Evolutionary conservation across 2,113 vertebrate species (phyloP).

Genomic region (Misgurnus mizolepis): DNA sequence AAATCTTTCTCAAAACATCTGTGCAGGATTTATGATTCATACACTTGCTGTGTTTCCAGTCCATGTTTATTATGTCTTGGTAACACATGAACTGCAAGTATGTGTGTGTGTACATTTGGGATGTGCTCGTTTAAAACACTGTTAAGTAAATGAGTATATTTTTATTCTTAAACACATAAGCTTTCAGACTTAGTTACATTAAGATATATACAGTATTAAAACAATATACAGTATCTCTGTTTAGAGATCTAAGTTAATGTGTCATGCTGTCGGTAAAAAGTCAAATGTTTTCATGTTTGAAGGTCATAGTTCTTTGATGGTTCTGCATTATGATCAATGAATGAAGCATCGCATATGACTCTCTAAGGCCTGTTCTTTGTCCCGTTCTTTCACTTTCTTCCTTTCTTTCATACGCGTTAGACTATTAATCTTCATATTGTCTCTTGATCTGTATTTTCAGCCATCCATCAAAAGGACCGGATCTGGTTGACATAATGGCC

Average conservation of each 20-base stretch:
- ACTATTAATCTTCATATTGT: neutral
- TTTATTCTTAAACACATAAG: no score
- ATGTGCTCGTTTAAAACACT: no score
- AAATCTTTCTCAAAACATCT: conserved; percentile 26
- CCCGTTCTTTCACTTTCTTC: neutral
- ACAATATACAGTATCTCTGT: no score
- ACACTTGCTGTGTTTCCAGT: neutral
- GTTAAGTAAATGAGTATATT: no score
- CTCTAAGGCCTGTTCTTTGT: no score
- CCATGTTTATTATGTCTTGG: neutral
- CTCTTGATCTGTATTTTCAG: conserved; percentile 29
- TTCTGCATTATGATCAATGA: neutral
- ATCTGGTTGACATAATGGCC: conserved; percentile 50
- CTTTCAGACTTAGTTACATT: no score
- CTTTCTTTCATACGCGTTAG: neutral
- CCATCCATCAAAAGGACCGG: conserved; percentile 51
- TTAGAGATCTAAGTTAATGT: no score
- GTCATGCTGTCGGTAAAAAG: no score
- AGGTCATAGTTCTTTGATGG: neutral
- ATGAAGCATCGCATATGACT: neutral
- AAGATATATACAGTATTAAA: no score
- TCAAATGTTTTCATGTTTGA: neutral
- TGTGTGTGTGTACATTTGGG: neutral
- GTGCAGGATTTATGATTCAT: conserved; percentile 37
- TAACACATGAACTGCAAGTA: neutral